Conservation (phyloP, 2,888 invertebrate species). For the Enoplolaimus lenunculus region DNA sequence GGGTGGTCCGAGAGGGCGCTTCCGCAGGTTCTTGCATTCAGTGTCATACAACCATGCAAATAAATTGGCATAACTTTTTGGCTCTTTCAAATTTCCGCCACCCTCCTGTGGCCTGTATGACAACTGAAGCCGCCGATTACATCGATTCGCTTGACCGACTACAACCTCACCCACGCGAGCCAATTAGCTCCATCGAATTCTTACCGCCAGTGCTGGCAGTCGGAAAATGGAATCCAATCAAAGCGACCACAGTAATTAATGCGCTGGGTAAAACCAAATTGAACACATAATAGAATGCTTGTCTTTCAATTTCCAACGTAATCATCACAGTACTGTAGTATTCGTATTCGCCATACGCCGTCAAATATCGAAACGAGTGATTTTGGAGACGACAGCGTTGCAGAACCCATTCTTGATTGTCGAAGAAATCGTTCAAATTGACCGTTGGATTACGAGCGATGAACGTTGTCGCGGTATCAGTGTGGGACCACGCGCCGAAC, state of each 20-base stretch:
- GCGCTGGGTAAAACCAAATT: constrained; percentile 20
- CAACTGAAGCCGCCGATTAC: too few species aligned
- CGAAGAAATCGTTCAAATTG: constrained; percentile 16
- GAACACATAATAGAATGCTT: constrained; percentile 21
- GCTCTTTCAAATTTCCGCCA: too few species aligned
- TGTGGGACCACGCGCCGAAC: constrained; percentile 25
- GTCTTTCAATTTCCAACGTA: constrained; percentile 10
- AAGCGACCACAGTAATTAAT: constrained; percentile 14
- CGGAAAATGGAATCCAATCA: constrained; percentile 21
- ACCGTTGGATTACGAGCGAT: not conserved
- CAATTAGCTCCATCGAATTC: too few species aligned
- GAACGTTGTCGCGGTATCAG: not conserved
- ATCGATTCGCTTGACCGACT: too few species aligned
- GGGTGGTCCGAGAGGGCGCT: too few species aligned
- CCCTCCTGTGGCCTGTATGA: too few species aligned
- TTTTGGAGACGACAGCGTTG: not conserved
- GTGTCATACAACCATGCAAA: too few species aligned
- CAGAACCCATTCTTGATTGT: constrained; percentile 21
- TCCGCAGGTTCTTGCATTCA: too few species aligned
- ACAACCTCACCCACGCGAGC: too few species aligned
- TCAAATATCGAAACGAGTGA: not conserved
- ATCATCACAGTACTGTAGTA: constrained; percentile 7
- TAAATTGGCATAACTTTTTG: too few species aligned
- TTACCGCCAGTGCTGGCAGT: not conserved
- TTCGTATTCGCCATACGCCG: not conserved